Evolutionary conservation across 2,888 invertebrate genomes (phyloP).

Genomic region (Hypselothyrea guttata): DNA sequence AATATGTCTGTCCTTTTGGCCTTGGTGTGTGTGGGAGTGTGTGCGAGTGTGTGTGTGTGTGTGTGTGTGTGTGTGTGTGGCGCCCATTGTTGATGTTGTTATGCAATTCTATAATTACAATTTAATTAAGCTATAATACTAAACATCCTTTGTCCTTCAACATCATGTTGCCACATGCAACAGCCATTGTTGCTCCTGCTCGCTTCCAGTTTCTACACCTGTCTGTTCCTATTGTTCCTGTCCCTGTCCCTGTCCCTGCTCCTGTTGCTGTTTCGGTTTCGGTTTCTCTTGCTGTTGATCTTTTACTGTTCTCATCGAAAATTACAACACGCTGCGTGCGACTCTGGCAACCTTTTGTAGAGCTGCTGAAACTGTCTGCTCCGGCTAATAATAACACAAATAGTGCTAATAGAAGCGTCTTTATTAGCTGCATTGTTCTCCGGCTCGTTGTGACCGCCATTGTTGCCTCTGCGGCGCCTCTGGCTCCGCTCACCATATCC

Average conservation of each 20-base stretch:
- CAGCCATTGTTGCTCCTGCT: background rate
- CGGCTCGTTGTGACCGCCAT: constrained; percentile 19
- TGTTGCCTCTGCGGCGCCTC: background rate
- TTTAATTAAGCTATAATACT: constrained; percentile 69
- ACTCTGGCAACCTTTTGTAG: too few relatives aligned
- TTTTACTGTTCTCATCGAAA: constrained; percentile 4
- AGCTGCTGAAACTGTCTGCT: constrained; percentile 22
- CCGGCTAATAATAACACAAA: constrained; percentile 37
- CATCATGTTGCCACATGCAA: constrained; percentile 3
- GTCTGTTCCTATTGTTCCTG: background rate
- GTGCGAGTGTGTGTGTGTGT: constrained; percentile 10
- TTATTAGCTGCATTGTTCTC: constrained; percentile 51
- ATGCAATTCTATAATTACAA: constrained; percentile 53
- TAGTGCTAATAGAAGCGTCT: constrained; percentile 63
- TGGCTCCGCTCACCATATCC: constrained; percentile 56
- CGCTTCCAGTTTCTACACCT: background rate
- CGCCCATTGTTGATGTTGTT: constrained; percentile 15
- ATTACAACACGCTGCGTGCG: constrained; percentile 11
- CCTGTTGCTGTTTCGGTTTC: constrained; percentile 14
- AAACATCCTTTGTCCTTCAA: constrained; percentile 36
- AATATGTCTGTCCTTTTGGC: constrained; percentile 23
- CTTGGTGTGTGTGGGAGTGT: constrained; percentile 15
- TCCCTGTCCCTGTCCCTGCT: too few relatives aligned
- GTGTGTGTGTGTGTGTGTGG: constrained; percentile 11
- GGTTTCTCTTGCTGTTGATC: constrained; percentile 17